phyloP scores from a whole-genome alignment of 2,888 invertebrate genomes.

The Agonopterix heracliana region DNA sequence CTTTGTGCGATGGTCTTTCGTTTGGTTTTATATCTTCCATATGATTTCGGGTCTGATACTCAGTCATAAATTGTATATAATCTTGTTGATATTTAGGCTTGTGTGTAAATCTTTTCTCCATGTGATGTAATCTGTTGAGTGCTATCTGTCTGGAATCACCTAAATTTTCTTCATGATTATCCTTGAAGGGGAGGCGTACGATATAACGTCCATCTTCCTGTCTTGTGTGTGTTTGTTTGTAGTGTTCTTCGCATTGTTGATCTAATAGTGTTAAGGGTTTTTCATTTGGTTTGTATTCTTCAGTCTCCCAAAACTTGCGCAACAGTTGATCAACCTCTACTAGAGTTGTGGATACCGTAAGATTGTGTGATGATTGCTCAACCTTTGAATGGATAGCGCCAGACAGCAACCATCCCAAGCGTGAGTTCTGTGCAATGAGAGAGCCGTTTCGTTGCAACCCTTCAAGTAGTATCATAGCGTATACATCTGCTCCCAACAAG shows the following conservation, averaged over 20 bases:
- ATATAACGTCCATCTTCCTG: constrained; percentile 14
- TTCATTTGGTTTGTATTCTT: constrained; percentile 13
- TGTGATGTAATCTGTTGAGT: constrained; percentile 13
- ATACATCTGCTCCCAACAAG: constrained; percentile 16
- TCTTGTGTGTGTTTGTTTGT: constrained; percentile 10
- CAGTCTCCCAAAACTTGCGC: constrained; percentile 19
- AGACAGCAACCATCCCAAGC: constrained; percentile 18
- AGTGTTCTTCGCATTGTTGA: constrained; percentile 17
- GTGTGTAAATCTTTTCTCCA: constrained; percentile 14
- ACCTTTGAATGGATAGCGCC: constrained; percentile 13
- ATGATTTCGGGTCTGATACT: constrained; percentile 16
- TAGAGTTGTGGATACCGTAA: constrained; percentile 11
- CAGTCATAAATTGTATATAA: constrained; percentile 15
- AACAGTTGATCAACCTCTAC: constrained; percentile 15
- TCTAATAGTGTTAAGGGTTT: constrained; percentile 11
- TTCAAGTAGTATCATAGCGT: constrained; percentile 14
- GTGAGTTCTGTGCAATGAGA: constrained; percentile 14
- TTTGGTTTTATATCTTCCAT: constrained; percentile 16
- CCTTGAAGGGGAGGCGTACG: constrained; percentile 16
- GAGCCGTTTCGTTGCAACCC: constrained; percentile 13
- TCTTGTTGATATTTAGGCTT: constrained; percentile 14
- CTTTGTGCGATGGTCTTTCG: constrained; percentile 7
- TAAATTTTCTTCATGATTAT: not conserved
- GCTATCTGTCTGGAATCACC: constrained; percentile 9
- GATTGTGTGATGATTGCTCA: constrained; percentile 12